Conservation (phyloP, 2,797 vertebrate genomes). For the Neoniphon sammara region DNA sequence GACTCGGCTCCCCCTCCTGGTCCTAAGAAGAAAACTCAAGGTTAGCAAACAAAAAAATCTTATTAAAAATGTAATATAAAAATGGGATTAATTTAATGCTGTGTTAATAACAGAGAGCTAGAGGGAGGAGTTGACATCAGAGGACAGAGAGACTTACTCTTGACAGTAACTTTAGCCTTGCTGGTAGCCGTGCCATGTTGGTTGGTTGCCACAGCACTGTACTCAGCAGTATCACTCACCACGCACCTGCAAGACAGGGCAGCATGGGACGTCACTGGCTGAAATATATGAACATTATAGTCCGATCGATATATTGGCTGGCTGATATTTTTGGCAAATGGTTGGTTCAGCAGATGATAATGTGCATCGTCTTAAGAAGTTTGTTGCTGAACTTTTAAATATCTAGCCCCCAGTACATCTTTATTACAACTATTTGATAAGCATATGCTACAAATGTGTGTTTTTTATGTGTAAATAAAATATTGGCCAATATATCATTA, state of each 20-base stretch:
- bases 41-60: background rate
- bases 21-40: conserved; percentile 57
- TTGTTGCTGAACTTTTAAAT: no score
- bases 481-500: no score
- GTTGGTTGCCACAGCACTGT: conserved; percentile 93
- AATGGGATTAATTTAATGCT: background rate
- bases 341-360: no score
- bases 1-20: conserved; percentile 68
- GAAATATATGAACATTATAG: no score
- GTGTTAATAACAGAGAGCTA: background rate
- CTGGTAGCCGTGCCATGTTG: conserved; percentile 88
- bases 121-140: background rate
- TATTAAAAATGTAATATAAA: background rate
- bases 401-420: no score
- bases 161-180: conserved; percentile 88
- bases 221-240: conserved; percentile 92
- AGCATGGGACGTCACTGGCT: background rate
- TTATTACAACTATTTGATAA: no score
- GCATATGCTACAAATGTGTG: no score
- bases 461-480: no score
- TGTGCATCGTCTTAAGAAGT: no score
- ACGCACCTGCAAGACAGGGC: conserved; percentile 81
- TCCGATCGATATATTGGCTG: no score
- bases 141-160: conserved; percentile 82
- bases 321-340: no score